Percentiles rank a stretch among this genome's conserved stretches.
Conservation (phyloP, 2,113 vertebrate species). For the Bos taurus region ARS-UCD2.0 NC_037354.1:12802501-12803000, state of each 20-base stretch:
- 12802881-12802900: neutral
- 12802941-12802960: neutral
- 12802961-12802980: neutral
- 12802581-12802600: neutral
- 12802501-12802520: neutral
- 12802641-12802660: neutral
- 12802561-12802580: neutral
- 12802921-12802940: neutral
- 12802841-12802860: neutral
- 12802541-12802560: neutral
- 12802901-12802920: neutral
- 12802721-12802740: neutral
- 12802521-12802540: neutral
- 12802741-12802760: neutral
- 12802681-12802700: neutral
- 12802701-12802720: neutral
- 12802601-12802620: neutral
- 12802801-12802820: neutral
- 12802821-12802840: slow-evolving; percentile 12
- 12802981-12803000: neutral
- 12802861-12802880: neutral
- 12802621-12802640: neutral
- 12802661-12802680: neutral
- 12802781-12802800: neutral
- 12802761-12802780: neutral